These are phyloP conservation scores for Allygus modestus DNA, from an alignment of 2,888 invertebrate genomes.

Conservation along the genomic window DNA sequence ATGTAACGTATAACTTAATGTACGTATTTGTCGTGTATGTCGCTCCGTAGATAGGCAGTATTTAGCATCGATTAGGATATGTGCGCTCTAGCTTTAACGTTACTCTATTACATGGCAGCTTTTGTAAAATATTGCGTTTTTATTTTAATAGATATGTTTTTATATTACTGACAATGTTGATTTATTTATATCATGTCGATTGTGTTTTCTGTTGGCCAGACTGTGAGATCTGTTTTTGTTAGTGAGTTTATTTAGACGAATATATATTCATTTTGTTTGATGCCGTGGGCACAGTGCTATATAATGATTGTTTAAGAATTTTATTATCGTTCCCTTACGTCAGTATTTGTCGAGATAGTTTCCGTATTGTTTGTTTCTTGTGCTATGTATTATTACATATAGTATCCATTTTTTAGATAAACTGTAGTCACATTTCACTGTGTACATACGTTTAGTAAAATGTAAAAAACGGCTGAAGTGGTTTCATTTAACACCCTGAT, in stretches of 20 bases:
- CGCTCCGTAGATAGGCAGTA: conserved; percentile 29
- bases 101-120: conserved; percentile 53
- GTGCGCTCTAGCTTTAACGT: conserved; percentile 57
- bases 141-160: conserved; percentile 58
- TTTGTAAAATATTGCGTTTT: conserved; percentile 60
- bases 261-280: conserved; percentile 55
- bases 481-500: conserved; percentile 31
- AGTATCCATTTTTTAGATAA: conserved; percentile 60
- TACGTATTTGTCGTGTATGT: conserved; percentile 48
- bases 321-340: conserved; percentile 48
- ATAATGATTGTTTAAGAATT: conserved; percentile 46
- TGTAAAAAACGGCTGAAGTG: conserved; percentile 42
- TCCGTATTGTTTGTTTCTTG: conserved; percentile 54
- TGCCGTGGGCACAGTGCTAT: conserved; percentile 55
- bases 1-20: conserved; percentile 58
- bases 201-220: conserved; percentile 47
- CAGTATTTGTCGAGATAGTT: conserved; percentile 52
- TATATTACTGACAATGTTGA: conserved; percentile 58
- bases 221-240: conserved; percentile 58
- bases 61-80: conserved; percentile 19
- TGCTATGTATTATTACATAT: conserved; percentile 59
- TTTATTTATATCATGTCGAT: conserved; percentile 55
- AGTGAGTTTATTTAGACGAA: conserved; percentile 59
- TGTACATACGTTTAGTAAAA: conserved; percentile 63
- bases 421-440: conserved; percentile 58